Evolutionary conservation across 2,888 invertebrate genomes (phyloP).

Genomic region (Axea sp.): DNA sequence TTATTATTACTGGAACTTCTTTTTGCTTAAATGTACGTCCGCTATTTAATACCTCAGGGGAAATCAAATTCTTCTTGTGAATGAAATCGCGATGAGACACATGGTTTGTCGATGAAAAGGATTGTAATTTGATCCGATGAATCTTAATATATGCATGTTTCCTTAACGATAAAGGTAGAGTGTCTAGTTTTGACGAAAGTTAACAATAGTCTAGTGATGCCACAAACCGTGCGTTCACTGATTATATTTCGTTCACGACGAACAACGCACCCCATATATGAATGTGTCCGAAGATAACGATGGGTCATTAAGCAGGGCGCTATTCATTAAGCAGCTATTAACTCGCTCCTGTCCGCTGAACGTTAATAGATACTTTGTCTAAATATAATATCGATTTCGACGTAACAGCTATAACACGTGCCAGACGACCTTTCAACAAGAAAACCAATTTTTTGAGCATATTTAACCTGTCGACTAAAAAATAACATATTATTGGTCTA

Average conservation of each 20-base stretch:
- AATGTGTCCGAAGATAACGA: slow-evolving; percentile 65
- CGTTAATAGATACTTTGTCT: slow-evolving; percentile 67
- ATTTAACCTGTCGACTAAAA: too few relatives aligned
- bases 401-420: slow-evolving; percentile 34
- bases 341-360: slow-evolving; percentile 66
- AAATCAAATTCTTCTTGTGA: slow-evolving; percentile 18
- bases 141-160: slow-evolving; percentile 28
- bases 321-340: slow-evolving; percentile 70
- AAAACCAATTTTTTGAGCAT: too few relatives aligned
- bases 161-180: not conserved
- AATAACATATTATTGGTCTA: too few relatives aligned
- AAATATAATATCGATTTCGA: slow-evolving; percentile 54
- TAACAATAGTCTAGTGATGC: slow-evolving; percentile 20
- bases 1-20: too few relatives aligned
- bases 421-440: slow-evolving; percentile 21
- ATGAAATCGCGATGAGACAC: not conserved
- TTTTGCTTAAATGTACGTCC: too few relatives aligned
- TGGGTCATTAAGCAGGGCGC: slow-evolving; percentile 68
- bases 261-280: slow-evolving; percentile 46
- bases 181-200: slow-evolving; percentile 13
- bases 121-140: slow-evolving; percentile 13
- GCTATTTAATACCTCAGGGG: not conserved
- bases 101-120: slow-evolving; percentile 2
- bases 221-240: slow-evolving; percentile 34
- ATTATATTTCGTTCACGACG: slow-evolving; percentile 61